Evolutionary conservation across 2,113 vertebrate genomes (phyloP).

Genomic region (Siphamia tubifer): DNA sequence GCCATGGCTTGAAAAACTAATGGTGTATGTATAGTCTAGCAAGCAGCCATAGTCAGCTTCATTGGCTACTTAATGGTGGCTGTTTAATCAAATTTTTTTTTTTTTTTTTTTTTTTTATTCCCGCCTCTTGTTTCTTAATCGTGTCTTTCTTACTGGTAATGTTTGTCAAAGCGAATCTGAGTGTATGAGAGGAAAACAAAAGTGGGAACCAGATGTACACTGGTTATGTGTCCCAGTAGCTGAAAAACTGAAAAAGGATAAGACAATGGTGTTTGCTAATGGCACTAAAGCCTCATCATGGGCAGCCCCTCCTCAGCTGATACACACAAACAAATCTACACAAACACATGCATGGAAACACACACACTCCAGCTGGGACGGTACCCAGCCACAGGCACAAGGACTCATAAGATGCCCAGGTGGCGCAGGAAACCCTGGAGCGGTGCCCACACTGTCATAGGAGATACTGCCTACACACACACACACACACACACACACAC

Average conservation of each 20-base stretch:
- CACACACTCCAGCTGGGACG: conserved; percentile 72
- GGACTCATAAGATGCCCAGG: conserved; percentile 76
- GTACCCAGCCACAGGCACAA: conserved; percentile 69
- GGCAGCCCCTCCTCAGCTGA: conserved; percentile 33
- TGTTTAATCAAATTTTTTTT: conserved; percentile 46
- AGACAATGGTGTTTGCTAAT: conserved; percentile 72
- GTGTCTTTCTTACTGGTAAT: conserved; percentile 33
- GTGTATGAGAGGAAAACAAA: conserved; percentile 3
- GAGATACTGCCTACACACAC: conserved; percentile 43
- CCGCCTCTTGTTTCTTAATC: conserved; percentile 20
- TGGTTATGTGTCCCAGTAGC: conserved; percentile 26
- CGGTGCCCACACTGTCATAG: conserved; percentile 64
- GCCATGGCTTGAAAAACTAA: conserved; percentile 49
- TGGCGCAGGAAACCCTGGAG: conserved; percentile 77
- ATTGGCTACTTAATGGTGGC: conserved; percentile 67
- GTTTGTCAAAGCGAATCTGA: conserved; percentile 30
- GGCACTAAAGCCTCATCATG: conserved; percentile 67
- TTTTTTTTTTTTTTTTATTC: too few relatives aligned
- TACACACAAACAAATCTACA: conserved; percentile 28
- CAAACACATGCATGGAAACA: conserved; percentile 10
- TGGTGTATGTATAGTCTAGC: conserved; percentile 59
- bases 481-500: conserved; percentile 16
- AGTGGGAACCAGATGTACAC: conserved; percentile 47
- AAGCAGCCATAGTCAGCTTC: conserved; percentile 41
- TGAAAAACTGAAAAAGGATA: conserved; percentile 66